Evolutionary conservation across 2,113 vertebrate species (phyloP).

Genomic region (Lynx canadensis): DNA sequence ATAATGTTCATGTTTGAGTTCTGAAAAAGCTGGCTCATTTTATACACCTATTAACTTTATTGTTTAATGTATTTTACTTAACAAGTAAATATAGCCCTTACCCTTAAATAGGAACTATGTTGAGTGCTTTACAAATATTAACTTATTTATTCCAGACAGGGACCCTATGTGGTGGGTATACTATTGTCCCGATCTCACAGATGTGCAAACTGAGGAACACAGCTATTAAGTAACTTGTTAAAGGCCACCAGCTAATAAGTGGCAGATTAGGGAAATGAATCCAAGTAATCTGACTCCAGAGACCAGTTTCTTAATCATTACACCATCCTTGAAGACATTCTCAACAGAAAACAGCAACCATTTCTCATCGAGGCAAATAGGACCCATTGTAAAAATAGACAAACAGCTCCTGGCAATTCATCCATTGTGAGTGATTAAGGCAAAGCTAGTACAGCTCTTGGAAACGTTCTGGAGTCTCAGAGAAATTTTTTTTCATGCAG

Average conservation of each 20-base stretch:
- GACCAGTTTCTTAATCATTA: neutral
- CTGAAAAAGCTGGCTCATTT: neutral
- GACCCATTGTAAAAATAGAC: neutral
- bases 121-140: neutral
- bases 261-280: neutral
- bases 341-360: neutral
- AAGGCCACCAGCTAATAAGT: neutral
- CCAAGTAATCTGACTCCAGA: neutral
- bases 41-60: neutral
- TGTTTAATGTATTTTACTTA: neutral
- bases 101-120: neutral
- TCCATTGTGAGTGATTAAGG: neutral
- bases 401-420: neutral
- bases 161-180: neutral
- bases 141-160: neutral
- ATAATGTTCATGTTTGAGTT: constrained; percentile 5
- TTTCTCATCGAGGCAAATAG: neutral
- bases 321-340: neutral
- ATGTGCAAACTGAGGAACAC: neutral
- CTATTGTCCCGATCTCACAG: neutral
- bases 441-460: neutral
- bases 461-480: neutral
- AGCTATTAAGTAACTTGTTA: neutral
- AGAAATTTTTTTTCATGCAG: neutral
- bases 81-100: neutral